These are phyloP conservation scores for Drosophila yakuba DNA, from an alignment of 1,140 invertebrate genomes.

Conservation along the genomic window DNA sequence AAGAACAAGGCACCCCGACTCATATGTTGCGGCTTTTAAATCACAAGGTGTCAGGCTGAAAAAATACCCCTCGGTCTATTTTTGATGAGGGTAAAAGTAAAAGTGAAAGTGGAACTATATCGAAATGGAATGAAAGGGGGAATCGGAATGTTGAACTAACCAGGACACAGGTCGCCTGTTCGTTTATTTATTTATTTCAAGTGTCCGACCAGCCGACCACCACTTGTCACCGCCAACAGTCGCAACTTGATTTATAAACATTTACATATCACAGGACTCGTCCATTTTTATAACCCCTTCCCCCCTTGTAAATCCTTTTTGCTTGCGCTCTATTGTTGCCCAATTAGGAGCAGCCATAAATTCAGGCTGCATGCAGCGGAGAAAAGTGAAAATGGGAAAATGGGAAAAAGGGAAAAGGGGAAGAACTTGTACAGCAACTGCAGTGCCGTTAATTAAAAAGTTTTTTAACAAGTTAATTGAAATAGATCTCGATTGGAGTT, in stretches of 20 bases:
- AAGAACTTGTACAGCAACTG: conserved; percentile 35
- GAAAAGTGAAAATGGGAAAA: background rate
- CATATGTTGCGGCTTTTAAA: conserved; percentile 75
- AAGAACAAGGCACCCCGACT: conserved; percentile 45
- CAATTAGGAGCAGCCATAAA: conserved; percentile 81
- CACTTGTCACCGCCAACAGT: conserved; percentile 71
- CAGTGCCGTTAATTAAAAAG: conserved; percentile 81
- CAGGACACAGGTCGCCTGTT: conserved; percentile 33
- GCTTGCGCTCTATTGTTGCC: conserved; percentile 44
- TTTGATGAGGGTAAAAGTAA: conserved; percentile 63
- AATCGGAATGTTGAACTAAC: conserved; percentile 45
- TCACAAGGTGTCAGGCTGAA: conserved; percentile 72
- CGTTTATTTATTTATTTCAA: conserved; percentile 80
- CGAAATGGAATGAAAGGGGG: conserved; percentile 2
- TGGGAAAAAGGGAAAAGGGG: background rate
- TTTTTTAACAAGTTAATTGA: conserved; percentile 82
- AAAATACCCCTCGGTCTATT: conserved; percentile 28
- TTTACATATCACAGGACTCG: conserved; percentile 63
- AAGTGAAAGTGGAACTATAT: conserved; percentile 30
- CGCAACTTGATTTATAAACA: conserved; percentile 76
- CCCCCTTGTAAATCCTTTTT: background rate
- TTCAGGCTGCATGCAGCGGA: conserved; percentile 27
- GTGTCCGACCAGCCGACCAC: conserved; percentile 51
- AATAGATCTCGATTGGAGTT: conserved; percentile 83
- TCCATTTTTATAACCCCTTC: background rate